A percentile compares a stretch with the other conserved stretches of the same genome.
phyloP scores from a whole-genome alignment of 2,797 vertebrate genomes.

The Allobates femoralis region DNA sequence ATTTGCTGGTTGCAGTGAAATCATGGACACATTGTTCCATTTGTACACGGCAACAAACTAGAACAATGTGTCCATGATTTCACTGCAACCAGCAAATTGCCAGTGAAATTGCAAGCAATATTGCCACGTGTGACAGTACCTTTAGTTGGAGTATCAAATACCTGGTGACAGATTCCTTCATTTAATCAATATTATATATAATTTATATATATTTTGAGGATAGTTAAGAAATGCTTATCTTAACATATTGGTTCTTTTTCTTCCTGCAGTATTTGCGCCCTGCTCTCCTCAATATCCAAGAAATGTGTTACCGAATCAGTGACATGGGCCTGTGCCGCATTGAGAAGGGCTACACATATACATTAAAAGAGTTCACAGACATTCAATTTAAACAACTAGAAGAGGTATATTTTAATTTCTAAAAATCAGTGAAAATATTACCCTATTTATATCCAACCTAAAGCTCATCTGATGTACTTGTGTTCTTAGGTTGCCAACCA shows the following conservation, averaged over 20 bases:
- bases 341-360: slow-evolving; percentile 77
- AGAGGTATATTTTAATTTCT: slow-evolving; percentile 72
- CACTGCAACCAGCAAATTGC: no score
- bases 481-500: slow-evolving; percentile 72
- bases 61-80: no score
- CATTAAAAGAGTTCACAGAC: slow-evolving; percentile 79
- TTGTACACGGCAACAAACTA: no score
- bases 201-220: not conserved
- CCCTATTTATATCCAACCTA: not conserved
- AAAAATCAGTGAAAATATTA: no score
- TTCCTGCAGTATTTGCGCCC: slow-evolving; percentile 77
- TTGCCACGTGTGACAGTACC: no score
- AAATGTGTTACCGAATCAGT: slow-evolving; percentile 81
- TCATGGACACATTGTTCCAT: no score
- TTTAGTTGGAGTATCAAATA: no score
- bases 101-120: no score
- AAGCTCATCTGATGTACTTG: not conserved
- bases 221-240: not conserved
- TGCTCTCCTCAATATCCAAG: slow-evolving; percentile 82
- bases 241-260: slow-evolving; percentile 11
- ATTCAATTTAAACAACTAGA: slow-evolving; percentile 74
- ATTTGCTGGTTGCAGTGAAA: no score
- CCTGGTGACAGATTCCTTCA: no score
- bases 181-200: no score
- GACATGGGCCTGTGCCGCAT: slow-evolving; percentile 77